Evolutionary conservation across 2,888 invertebrate species (phyloP).

Genomic region (Brenthis hecate): DNA sequence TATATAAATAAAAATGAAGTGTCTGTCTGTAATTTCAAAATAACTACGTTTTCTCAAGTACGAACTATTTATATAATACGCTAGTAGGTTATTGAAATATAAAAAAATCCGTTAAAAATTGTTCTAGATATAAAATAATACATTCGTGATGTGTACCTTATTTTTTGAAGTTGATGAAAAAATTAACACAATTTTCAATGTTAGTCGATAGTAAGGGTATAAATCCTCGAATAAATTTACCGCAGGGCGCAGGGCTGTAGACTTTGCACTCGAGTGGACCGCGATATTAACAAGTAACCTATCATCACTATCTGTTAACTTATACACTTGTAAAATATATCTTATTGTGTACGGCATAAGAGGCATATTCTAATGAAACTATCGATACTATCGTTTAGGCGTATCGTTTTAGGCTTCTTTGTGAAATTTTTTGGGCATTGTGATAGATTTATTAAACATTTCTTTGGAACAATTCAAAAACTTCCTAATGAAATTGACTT

Average conservation of each 20-base stretch:
- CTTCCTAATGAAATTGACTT: too few species aligned
- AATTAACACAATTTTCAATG: neutral
- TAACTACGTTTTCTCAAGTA: too few species aligned
- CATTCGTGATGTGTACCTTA: too few species aligned
- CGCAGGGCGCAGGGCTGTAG: slow-evolving; percentile 49
- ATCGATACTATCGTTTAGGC: neutral
- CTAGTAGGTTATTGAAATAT: too few species aligned
- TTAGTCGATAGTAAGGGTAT: slow-evolving; percentile 33
- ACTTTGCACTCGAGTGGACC: slow-evolving; percentile 60
- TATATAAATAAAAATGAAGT: too few species aligned
- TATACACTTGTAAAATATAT: neutral
- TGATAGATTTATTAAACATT: slow-evolving; percentile 20
- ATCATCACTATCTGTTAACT: slow-evolving; percentile 25
- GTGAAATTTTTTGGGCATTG: slow-evolving; percentile 31
- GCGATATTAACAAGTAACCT: slow-evolving; percentile 36
- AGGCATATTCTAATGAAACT: neutral
- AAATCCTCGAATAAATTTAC: slow-evolving; percentile 40
- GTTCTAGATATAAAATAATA: too few species aligned
- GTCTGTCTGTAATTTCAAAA: too few species aligned
- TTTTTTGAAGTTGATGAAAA: neutral
- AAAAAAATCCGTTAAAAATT: too few species aligned
- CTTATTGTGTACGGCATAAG: neutral
- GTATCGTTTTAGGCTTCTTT: slow-evolving; percentile 31
- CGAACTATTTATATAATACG: too few species aligned
- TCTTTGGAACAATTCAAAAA: too few species aligned